phyloP scores from a whole-genome alignment of 2,113 vertebrate species.

The Nasalis larvatus region DNA sequence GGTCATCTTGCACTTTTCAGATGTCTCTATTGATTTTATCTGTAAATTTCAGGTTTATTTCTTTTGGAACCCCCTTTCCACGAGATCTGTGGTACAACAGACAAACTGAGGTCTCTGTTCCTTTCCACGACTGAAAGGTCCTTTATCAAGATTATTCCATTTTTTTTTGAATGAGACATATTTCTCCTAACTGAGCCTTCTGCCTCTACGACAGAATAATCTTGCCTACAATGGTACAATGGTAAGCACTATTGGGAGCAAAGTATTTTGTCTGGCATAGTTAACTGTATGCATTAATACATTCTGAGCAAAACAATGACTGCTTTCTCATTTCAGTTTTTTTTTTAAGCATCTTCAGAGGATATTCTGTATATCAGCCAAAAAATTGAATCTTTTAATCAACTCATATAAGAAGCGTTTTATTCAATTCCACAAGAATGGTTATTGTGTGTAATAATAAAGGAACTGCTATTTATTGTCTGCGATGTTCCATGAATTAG shows the following conservation, averaged over 20 bases:
- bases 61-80: not conserved
- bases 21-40: not conserved
- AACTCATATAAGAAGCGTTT: conserved; percentile 1
- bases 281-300: not conserved
- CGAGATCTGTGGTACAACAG: not conserved
- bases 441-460: not conserved
- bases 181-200: not conserved
- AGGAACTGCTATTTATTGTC: not conserved
- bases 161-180: not conserved
- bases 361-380: not conserved
- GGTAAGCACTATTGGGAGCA: not conserved
- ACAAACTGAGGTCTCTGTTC: not conserved
- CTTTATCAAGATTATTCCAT: conserved; percentile 3
- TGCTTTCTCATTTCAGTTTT: not conserved
- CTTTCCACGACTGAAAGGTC: not conserved
- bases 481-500: not conserved
- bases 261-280: conserved; percentile 12
- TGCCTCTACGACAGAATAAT: not conserved
- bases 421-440: not conserved
- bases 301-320: conserved; percentile 34
- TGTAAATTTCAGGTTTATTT: not conserved
- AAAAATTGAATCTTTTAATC: conserved; percentile 34
- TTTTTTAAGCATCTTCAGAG: not conserved
- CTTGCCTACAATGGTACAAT: not conserved
- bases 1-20: fast-evolving